Evolutionary conservation across 2,797 vertebrate genomes (phyloP), one percentile per base, ranked within the genome.

Genomic region (Distichodus sexfasciatus): DNA sequence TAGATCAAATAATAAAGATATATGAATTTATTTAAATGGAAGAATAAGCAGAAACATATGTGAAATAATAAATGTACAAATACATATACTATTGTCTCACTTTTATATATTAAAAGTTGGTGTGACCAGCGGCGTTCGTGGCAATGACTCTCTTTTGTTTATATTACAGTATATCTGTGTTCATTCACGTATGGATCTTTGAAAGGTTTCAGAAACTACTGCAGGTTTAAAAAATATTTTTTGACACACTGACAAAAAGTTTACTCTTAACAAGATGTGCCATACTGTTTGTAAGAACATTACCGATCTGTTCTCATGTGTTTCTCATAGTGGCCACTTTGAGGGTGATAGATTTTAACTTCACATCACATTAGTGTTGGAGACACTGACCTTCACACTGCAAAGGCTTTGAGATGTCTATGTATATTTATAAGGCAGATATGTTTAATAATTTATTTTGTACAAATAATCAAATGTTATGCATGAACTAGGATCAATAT

Each of bases 361-460:
- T 44, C 35, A 70, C 64, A 53, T 62, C 44, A 70, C 65, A 61
- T 55, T 38, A 51, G 48, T 40, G 69, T 77, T 64, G 64, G 29
- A 54, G 23, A 63, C 47, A 46, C 66, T 41, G n/a, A 61, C 74
- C 29, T 24, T 58, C 31, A 72, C 66, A 33, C 47, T 66, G 46
- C 31, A 44, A 40, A 23, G 15, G 36, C 61, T 59, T 31, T 14
- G 28, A 40, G 31, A 46, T 11, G 44, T 69, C 58, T 61, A 26
- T 44, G 40, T 69, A 74, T 28, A 75, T 80, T 74, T 78, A 24
- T 64, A 73, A 60, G 63, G 60, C 29, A 72, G 58, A 51, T 59
- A 53, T 68, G 50, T 67, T 76, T 66, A 65, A 63, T 69, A 41
- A 71, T 73, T 79, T 63, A 70, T 77, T 82, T 80, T 79, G 76